Conservation (phyloP, 2,113 vertebrate genomes). For the Eidolon helvum region DNA sequence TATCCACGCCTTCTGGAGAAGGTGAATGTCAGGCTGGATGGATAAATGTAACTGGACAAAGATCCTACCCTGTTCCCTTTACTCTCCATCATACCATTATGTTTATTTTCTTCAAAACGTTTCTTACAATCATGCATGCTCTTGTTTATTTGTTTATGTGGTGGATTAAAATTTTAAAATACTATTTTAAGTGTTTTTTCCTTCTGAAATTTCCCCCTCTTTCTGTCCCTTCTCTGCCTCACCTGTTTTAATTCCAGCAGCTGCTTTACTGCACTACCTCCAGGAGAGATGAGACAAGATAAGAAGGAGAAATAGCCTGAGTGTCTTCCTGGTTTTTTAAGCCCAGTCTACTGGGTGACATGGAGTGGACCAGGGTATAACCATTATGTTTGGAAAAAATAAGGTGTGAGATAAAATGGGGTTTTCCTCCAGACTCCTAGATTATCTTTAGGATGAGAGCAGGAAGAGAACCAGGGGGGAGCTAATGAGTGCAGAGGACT, state of each 20-base stretch:
- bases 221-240: neutral
- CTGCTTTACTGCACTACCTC: neutral
- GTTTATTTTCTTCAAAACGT: neutral
- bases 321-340: neutral
- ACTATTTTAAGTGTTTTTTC: neutral
- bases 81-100: too few relatives aligned
- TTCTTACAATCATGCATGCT: neutral
- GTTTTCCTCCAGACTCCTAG: neutral
- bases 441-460: neutral
- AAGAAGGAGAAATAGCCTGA: neutral
- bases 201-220: neutral
- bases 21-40: neutral
- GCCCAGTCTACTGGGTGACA: neutral
- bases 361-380: neutral
- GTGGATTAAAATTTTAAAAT: neutral
- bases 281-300: neutral
- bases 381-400: neutral
- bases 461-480: neutral
- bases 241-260: neutral
- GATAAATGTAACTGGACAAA: neutral
- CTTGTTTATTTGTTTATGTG: neutral
- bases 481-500: too few relatives aligned
- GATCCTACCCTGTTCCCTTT: neutral
- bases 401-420: fast-evolving
- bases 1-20: neutral